Base-by-base conservation (phyloP, 2,888 invertebrate species). In the Entomobrya multifasciata region DNA sequence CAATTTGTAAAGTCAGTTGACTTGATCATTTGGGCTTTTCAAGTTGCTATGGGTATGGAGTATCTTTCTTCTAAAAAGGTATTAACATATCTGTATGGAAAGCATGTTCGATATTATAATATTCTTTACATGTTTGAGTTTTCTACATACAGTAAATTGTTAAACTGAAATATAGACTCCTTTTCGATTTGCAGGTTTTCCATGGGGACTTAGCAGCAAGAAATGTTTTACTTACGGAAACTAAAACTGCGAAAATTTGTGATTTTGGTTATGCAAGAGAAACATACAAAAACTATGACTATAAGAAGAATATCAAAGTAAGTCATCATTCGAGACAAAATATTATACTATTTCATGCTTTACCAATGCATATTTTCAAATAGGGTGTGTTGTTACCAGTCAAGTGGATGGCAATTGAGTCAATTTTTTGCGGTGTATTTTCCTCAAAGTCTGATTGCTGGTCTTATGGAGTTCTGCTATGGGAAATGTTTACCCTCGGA, bases 371-470 rank as follows among this genome's bases (percentile, higher is more conserved):
- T n/a, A n/a, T n/a, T n/a, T n/a, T n/a, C n/a, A n/a, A n/a, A n/a
- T n/a, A n/a, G n/a, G n/a, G n/a, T n/a, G n/a, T n/a, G n/a, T n/a
- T n/a, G n/a, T n/a, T 83, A 13, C 81, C 84, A n/a, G 91, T 27
- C 92, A 92, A 89, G 91, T 91, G 72, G 90, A 92, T 60, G 90
- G 90, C 70, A 27, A 88, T 57, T 0, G 87, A 88, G 15, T 78
- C 77, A 3, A 22, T 88, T 0, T 30, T 44, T 2, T 27, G 67
- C 25, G 88, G 90, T 70, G 90, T 89, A 49, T 92, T 92, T 87
- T 91, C 92, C 8, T 90, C 91, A 81, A 91, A 92, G 84, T 92
- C 92, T 4, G 92, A 92, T 85, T 92, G 92, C 25, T 92, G 92
- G 92, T 91, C 92, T 55, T 92, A 90, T 87, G 92, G 92, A 6